Percentiles rank a stretch among this genome's conserved stretches.
phyloP scores from a whole-genome alignment of 2,797 vertebrate genomes.

The Spondyliosoma cantharus region DNA sequence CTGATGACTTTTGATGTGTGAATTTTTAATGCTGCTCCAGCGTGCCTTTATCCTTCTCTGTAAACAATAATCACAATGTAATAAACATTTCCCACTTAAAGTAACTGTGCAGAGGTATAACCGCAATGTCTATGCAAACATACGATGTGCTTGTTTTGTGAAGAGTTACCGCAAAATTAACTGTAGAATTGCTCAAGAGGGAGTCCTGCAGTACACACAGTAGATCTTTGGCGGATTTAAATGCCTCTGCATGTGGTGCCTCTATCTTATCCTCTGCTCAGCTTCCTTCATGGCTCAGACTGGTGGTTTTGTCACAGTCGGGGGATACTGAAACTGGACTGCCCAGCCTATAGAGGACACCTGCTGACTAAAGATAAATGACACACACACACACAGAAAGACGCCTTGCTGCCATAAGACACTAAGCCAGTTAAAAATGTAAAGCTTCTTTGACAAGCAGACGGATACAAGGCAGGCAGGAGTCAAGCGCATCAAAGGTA shows the following conservation, averaged over 20 bases:
- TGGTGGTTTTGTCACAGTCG: constrained; percentile 54
- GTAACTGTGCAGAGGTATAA: background rate
- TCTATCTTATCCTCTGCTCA: constrained; percentile 16
- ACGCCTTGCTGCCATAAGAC: constrained; percentile 22
- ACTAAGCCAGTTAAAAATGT: constrained; percentile 62
- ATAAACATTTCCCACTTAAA: background rate
- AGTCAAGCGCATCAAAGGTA: constrained; percentile 55
- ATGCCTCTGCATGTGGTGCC: background rate
- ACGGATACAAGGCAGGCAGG: constrained; percentile 40
- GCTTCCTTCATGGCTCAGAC: constrained; percentile 16
- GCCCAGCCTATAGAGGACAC: constrained; percentile 43
- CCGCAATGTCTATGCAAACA: background rate
- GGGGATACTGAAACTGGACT: constrained; percentile 44
- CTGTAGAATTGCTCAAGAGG: background rate
- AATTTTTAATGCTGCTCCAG: constrained; percentile 5
- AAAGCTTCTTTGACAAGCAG: constrained; percentile 57
- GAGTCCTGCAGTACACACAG: background rate
- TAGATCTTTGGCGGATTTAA: constrained; percentile 10
- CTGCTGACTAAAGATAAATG: constrained; percentile 68
- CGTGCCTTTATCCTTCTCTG: constrained; percentile 1
- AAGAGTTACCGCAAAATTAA: background rate
- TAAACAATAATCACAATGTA: constrained; percentile 9
- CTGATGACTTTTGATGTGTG: background rate
- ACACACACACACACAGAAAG: constrained; percentile 20
- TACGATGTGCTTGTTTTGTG: background rate